Conservation (phyloP, 2,113 vertebrate genomes). For the Alces alces region DNA sequence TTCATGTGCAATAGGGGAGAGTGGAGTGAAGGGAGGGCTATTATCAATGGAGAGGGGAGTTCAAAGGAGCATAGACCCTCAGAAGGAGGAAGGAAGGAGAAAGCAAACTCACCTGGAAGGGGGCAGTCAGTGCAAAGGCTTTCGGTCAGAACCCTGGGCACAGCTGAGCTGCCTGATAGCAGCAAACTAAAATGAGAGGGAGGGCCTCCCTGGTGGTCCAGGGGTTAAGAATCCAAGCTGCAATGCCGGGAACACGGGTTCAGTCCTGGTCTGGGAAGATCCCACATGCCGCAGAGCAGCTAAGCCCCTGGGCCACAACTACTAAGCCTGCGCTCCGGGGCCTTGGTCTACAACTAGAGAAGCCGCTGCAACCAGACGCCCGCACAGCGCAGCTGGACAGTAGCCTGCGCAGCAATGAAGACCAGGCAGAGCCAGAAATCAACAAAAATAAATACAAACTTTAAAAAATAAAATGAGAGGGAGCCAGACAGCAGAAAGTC, state of each 20-base stretch:
- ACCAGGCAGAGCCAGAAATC: neutral
- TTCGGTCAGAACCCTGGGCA: neutral
- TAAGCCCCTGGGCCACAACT: neutral
- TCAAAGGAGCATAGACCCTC: neutral
- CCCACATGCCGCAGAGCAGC: neutral
- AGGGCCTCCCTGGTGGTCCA: neutral
- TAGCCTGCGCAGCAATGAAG: neutral
- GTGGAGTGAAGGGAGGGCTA: neutral
- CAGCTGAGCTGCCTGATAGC: neutral
- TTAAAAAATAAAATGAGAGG: neutral
- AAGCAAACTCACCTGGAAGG: neutral
- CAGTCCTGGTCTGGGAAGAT: neutral
- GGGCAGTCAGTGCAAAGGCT: neutral
- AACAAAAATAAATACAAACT: neutral
- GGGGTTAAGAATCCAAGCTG: neutral
- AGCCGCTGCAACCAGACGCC: neutral
- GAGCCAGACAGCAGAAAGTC: accelerated
- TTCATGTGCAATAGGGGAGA: neutral
- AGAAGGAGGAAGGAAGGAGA: neutral
- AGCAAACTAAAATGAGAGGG: neutral
- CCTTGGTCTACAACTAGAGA: neutral
- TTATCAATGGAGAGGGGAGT: neutral
- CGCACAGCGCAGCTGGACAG: neutral
- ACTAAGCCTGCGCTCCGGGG: neutral
- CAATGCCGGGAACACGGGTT: neutral